phyloP scores from a whole-genome alignment of 2,797 vertebrate genomes.

The Sylvilagus floridanus region DNA sequence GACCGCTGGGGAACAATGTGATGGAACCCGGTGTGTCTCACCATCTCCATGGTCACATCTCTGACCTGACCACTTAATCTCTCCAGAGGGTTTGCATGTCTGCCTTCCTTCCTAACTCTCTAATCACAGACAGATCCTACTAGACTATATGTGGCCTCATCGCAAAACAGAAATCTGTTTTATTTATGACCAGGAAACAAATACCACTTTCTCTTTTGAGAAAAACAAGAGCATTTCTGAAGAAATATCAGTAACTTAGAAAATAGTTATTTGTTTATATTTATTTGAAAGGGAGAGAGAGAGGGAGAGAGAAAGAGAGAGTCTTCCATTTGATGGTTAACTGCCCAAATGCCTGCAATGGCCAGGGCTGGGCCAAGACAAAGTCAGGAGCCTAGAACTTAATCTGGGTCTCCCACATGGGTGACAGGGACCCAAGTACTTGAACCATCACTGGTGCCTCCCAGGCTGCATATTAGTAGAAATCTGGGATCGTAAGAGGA shows the following conservation, averaged over 20 bases:
- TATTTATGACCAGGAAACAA: conserved; percentile 2
- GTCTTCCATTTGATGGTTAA: too few species aligned
- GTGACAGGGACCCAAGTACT: too few species aligned
- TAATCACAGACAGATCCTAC: neutral
- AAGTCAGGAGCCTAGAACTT: too few species aligned
- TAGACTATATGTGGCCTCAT: neutral
- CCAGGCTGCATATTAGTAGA: too few species aligned
- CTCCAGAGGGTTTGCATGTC: neutral
- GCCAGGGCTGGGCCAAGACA: too few species aligned
- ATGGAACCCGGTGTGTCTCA: neutral
- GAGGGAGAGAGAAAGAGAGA: too few species aligned
- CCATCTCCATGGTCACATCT: neutral
- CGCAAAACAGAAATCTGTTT: conserved; percentile 5
- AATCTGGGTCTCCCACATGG: too few species aligned
- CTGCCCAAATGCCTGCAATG: too few species aligned
- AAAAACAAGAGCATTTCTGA: conserved; percentile 1
- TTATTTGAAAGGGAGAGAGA: too few species aligned
- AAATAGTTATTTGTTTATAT: too few species aligned
- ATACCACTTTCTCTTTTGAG: neutral
- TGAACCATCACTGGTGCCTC: too few species aligned
- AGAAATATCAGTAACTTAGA: neutral
- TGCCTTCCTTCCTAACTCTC: neutral
- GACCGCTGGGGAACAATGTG: neutral
- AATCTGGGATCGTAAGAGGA: too few species aligned
- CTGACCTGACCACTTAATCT: neutral